Base-by-base conservation (phyloP, 1,140 invertebrate species). In the Megalopta genalis region DNA sequence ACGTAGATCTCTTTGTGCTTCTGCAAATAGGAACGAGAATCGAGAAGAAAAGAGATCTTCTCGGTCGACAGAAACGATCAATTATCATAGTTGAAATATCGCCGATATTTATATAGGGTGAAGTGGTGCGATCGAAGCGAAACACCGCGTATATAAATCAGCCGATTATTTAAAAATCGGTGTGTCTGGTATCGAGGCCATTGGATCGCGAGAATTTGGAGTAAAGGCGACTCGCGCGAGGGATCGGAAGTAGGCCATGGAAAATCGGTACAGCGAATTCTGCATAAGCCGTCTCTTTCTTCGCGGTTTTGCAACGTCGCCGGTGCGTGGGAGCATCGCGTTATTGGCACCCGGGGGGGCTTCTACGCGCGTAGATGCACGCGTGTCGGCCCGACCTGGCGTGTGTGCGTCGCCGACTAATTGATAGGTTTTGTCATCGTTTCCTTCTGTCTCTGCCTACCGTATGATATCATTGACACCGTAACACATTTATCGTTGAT, bases 391-490 rank as follows among this genome's bases (percentile, higher is more conserved):
- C 49, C 49, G 49, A 21, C 18, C 49, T 42, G 2, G 23, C 23
- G 67, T 72, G 60, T 42, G 25, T 52, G 25, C 49, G 49, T 8
- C 60, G 76, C 60, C 69, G 76, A 72, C 69, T 78, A 78, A 78
- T 78, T 72, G 68, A 78, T 78, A 78, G 68, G 49, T 78, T 78
- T 78, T 78, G 76, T 78, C 69, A 78, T 65, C 69, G 76, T 78
- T 78, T 78, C 60, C 76, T 72, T 78, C 76, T 78, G 76, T 72
- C 69, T 72, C 69, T 78, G 23, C 76, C 68, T 78, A 72, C 76
- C 69, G 76, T 60, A 65, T 72, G 68, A 72, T 78, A 78, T 78
- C 76, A 78, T 78, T 78, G 76, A 65, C 76, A 78, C 49, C 60
- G 60, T 78, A 78, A 78, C 76, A 78, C 76, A 78, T 78, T 78